Percentiles rank a stretch among this genome's conserved stretches.
Evolutionary conservation across 37 sponge, comb jelly and placozoan genomes (phyloP).

Genomic region (Ephydatia muelleri): DNA sequence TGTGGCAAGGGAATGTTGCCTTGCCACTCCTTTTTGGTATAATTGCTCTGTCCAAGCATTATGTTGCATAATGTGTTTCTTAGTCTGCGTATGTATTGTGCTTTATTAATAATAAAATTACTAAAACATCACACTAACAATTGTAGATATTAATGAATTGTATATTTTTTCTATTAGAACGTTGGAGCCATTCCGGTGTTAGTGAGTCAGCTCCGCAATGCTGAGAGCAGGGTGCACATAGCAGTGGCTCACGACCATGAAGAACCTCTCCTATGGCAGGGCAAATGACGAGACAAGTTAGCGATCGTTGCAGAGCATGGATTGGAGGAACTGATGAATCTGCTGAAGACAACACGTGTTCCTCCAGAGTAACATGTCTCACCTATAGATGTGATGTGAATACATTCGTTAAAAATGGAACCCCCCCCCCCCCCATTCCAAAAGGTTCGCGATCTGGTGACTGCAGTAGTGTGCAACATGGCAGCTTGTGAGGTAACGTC

Average conservation of each 20-base stretch:
- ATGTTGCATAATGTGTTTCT: too few species aligned
- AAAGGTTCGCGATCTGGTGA: conserved; percentile 86
- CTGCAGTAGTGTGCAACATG: conserved; percentile 92
- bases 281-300: conserved; percentile 71
- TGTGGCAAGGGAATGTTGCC: background rate
- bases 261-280: conserved; percentile 91
- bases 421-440: too few species aligned
- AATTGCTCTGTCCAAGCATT: too few species aligned
- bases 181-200: conserved; percentile 82
- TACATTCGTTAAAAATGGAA: background rate
- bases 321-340: conserved; percentile 67
- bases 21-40: too few species aligned
- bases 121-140: too few species aligned
- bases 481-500: conserved; percentile 85
- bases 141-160: background rate
- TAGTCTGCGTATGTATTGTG: too few species aligned
- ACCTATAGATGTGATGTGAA: background rate
- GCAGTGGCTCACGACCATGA: conserved; percentile 82
- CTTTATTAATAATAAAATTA: too few species aligned
- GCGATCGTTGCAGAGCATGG: conserved; percentile 65
- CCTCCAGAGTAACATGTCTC: conserved; percentile 36
- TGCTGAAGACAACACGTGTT: conserved; percentile 61
- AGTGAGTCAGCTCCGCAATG: conserved; percentile 55
- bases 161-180: conserved; percentile 26
- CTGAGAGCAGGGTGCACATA: conserved; percentile 62